phyloP scores from a whole-genome alignment of 1,140 invertebrate genomes.

The Antheraea mylitta region DNA sequence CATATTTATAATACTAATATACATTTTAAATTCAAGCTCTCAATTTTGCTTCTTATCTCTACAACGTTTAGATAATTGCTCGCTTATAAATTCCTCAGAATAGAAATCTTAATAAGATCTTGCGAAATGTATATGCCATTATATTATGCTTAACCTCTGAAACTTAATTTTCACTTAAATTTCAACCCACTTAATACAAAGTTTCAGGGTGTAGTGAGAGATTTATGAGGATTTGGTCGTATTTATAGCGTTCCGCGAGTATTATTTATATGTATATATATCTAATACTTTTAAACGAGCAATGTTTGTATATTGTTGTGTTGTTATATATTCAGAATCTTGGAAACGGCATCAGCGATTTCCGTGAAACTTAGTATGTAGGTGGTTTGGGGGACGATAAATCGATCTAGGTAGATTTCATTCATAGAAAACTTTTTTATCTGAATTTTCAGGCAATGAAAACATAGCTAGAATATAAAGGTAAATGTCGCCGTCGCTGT shows the following conservation, averaged over 20 bases:
- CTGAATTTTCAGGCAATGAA: too few relatives aligned
- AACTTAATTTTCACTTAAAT: constrained; percentile 17
- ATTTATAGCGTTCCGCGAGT: constrained; percentile 12
- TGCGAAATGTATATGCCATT: not conserved
- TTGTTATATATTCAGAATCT: too few relatives aligned
- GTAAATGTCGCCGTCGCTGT: too few relatives aligned
- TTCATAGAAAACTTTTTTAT: too few relatives aligned
- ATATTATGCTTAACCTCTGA: constrained; percentile 12
- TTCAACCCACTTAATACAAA: constrained; percentile 15
- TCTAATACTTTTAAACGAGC: too few relatives aligned
- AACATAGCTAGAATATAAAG: too few relatives aligned
- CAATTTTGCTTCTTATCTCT: not conserved
- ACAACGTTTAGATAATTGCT: not conserved
- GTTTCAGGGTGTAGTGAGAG: constrained; percentile 12
- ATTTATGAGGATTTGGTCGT: constrained; percentile 19
- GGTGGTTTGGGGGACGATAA: too few relatives aligned
- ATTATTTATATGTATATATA: too few relatives aligned
- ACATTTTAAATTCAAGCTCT: not conserved
- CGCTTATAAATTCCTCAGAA: not conserved
- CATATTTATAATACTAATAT: not conserved
- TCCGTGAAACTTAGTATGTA: too few relatives aligned
- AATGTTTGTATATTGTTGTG: too few relatives aligned
- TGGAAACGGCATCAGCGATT: too few relatives aligned
- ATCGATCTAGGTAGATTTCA: too few relatives aligned
- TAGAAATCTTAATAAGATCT: constrained; percentile 12